phyloP scores from a whole-genome alignment of 2,113 vertebrate genomes.

The Desmodus rotundus region DNA sequence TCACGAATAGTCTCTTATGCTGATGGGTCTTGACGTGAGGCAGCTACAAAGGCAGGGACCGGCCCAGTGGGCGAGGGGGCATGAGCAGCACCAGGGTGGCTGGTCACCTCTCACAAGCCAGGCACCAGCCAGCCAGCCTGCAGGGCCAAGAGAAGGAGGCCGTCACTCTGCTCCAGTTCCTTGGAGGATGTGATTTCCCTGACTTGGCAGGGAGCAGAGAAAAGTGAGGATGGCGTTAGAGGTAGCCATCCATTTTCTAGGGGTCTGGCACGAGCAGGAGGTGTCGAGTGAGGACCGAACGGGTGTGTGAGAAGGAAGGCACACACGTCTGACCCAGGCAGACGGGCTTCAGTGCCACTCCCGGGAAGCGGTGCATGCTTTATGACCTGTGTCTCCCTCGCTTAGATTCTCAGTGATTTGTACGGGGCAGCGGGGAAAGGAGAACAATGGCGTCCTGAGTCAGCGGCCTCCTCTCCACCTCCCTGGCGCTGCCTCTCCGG shows the following conservation, averaged over 20 bases:
- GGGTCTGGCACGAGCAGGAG: not conserved
- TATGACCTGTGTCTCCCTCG: not conserved
- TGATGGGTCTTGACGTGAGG: conserved; percentile 37
- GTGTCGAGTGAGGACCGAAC: not conserved
- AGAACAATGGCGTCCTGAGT: fast-evolving
- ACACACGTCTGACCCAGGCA: not conserved
- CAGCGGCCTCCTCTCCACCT: not conserved
- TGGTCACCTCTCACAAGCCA: not conserved
- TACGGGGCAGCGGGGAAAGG: not conserved
- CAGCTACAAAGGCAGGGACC: not conserved
- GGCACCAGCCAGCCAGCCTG: not conserved
- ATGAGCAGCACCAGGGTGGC: not conserved
- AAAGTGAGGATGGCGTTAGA: not conserved
- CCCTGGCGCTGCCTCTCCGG: not conserved
- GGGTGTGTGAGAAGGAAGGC: not conserved
- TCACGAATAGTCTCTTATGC: conserved; percentile 48
- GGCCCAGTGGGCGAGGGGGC: not conserved
- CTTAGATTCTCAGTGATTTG: not conserved
- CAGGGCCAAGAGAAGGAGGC: not conserved
- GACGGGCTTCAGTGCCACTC: not conserved
- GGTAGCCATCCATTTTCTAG: not conserved
- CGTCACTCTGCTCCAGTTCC: not conserved
- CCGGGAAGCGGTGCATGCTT: not conserved
- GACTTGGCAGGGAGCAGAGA: not conserved
- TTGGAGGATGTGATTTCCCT: not conserved